These are phyloP conservation scores for Notothenia coriiceps DNA, from an alignment of 2,113 vertebrate genomes.

Conservation along the genomic window DNA sequence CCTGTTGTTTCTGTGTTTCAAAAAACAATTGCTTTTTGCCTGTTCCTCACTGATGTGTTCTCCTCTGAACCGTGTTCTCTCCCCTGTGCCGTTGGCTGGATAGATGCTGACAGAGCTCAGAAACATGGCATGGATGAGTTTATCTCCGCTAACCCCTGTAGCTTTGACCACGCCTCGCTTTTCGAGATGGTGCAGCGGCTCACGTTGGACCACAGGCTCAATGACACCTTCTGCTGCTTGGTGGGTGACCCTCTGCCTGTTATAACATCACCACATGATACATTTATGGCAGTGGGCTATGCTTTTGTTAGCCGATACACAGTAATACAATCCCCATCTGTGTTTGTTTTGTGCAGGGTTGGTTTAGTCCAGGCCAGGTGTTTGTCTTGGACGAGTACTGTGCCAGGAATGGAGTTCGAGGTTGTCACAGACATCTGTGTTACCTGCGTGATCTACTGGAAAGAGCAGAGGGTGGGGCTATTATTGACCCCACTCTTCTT, in stretches of 20 bases:
- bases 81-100: slow-evolving; percentile 94
- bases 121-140: slow-evolving; percentile 99
- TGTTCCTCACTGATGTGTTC: slow-evolving; percentile 72
- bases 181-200: slow-evolving; percentile 99
- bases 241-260: slow-evolving; percentile 85
- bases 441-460: slow-evolving; percentile 97
- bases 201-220: slow-evolving; percentile 99
- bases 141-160: slow-evolving; percentile 99
- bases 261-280: background rate
- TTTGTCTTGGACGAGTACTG: slow-evolving; percentile 99
- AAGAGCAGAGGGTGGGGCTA: slow-evolving; percentile 94
- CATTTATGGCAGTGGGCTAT: background rate
- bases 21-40: slow-evolving; percentile 53
- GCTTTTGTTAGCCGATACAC: background rate
- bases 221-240: slow-evolving; percentile 99
- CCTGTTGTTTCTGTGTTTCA: slow-evolving; percentile 72
- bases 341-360: slow-evolving; percentile 87
- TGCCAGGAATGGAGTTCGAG: slow-evolving; percentile 96
- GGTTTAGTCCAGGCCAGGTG: slow-evolving; percentile 99
- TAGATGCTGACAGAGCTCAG: slow-evolving; percentile 99
- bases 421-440: slow-evolving; percentile 98
- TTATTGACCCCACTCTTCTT: slow-evolving; percentile 99
- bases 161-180: slow-evolving; percentile 99
- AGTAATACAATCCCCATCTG: background rate
- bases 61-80: slow-evolving; percentile 88